Percentiles rank a stretch among this genome's conserved stretches.
phyloP scores from a whole-genome alignment of 2,888 invertebrate genomes.

The Phengaris alcon region DNA sequence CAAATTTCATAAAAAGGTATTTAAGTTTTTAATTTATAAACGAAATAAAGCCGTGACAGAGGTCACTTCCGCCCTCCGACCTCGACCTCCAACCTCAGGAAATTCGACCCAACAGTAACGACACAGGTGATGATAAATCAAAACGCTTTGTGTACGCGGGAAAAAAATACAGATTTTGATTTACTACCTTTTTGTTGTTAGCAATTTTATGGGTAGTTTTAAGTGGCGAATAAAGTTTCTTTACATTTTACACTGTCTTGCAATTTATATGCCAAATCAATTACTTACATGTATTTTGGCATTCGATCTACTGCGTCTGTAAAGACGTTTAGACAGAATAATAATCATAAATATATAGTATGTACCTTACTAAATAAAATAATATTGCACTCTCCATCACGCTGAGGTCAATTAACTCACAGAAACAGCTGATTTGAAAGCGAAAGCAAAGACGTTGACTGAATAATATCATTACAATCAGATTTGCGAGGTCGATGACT shows the following conservation, averaged over 20 bases:
- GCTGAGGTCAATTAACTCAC: too few species aligned
- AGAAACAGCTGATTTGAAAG: too few species aligned
- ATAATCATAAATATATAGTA: too few species aligned
- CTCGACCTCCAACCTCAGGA: conserved; percentile 3
- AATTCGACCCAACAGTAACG: conserved; percentile 1
- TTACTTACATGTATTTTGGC: too few species aligned
- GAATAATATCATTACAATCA: too few species aligned
- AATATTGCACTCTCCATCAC: too few species aligned
- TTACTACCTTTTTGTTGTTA: neutral
- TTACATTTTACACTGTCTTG: neutral
- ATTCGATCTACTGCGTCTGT: too few species aligned
- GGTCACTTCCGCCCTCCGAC: neutral
- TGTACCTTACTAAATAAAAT: too few species aligned
- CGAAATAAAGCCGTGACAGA: neutral
- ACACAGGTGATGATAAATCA: conserved; percentile 7
- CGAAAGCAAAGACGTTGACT: too few species aligned
- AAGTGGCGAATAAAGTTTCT: neutral
- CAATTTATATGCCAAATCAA: too few species aligned
- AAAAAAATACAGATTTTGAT: neutral
- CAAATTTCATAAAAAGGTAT: neutral
- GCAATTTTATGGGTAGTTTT: neutral
- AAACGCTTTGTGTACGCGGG: neutral
- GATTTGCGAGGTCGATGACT: too few species aligned
- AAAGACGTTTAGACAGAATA: too few species aligned
- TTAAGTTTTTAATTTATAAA: neutral